Conservation (phyloP, 2,113 vertebrate species). For the Okapia johnstoni region DNA sequence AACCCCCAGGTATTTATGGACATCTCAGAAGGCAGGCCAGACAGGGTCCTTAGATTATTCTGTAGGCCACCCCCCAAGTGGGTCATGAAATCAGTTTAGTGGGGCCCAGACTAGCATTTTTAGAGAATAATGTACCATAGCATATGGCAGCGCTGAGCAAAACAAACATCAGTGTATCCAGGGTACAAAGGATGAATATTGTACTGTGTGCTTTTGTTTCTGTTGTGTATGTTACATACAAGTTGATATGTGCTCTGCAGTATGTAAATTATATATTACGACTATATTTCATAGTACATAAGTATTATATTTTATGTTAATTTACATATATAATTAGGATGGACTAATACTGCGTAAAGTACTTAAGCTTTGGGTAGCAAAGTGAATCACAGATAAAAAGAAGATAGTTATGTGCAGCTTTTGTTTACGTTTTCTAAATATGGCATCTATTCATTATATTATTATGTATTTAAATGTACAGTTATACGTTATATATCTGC, state of each 20-base stretch:
- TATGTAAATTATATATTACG: background rate
- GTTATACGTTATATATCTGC: background rate
- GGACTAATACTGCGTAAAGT: background rate
- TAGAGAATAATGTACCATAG: background rate
- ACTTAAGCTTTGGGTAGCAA: background rate
- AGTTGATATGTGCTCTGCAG: background rate
- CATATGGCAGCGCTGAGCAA: background rate
- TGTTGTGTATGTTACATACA: background rate
- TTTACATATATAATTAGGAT: background rate
- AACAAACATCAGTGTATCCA: background rate
- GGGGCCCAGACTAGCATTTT: background rate
- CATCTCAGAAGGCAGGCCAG: background rate
- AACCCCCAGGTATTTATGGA: constrained; percentile 78
- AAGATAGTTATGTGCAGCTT: background rate
- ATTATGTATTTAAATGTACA: background rate
- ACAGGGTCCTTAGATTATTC: background rate
- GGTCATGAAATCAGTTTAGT: background rate
- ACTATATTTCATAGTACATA: background rate
- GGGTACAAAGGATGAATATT: background rate
- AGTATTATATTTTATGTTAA: background rate
- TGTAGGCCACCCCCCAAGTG: background rate
- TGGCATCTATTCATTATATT: background rate
- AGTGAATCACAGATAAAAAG: background rate
- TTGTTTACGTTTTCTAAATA: background rate
- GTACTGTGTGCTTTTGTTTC: background rate